A percentile compares a stretch with the other conserved stretches of the same genome.
phyloP scores from a whole-genome alignment of 2,113 vertebrate species.

The Tetrax tetrax region DNA sequence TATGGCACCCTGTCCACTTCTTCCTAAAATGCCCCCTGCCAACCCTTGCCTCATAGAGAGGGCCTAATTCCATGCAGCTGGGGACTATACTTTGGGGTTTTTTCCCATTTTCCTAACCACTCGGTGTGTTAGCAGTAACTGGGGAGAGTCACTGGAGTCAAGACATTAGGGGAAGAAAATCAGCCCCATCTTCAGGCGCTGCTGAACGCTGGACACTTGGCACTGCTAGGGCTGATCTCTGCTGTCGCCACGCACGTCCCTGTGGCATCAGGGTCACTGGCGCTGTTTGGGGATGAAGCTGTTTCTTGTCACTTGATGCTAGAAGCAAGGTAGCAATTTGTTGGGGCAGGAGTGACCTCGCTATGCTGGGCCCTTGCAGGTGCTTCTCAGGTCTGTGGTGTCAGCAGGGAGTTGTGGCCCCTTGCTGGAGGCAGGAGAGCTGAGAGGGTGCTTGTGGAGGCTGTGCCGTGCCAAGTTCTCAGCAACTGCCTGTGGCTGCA shows the following conservation, averaged over 20 bases:
- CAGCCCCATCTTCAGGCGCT: background rate
- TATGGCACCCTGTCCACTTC: background rate
- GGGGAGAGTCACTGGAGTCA: background rate
- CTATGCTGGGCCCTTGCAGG: background rate
- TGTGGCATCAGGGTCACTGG: fast-evolving
- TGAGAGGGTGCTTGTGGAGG: background rate
- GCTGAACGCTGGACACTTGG: background rate
- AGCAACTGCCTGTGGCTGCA: background rate
- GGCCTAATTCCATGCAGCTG: background rate
- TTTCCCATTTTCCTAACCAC: fast-evolving
- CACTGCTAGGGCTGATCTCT: background rate
- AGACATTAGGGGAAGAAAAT: background rate
- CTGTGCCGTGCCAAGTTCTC: too few relatives aligned
- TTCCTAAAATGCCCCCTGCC: background rate
- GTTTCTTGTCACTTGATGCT: background rate
- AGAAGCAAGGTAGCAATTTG: background rate
- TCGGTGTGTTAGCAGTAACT: fast-evolving
- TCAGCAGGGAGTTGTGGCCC: background rate
- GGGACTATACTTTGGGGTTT: background rate
- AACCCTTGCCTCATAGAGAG: too few relatives aligned
- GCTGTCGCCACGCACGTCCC: background rate
- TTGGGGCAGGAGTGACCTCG: background rate
- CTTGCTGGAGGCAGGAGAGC: background rate
- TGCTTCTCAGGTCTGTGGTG: fast-evolving
- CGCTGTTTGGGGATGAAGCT: background rate